Conservation (phyloP, 2,797 vertebrate species). For the Gallirallus australis region DNA sequence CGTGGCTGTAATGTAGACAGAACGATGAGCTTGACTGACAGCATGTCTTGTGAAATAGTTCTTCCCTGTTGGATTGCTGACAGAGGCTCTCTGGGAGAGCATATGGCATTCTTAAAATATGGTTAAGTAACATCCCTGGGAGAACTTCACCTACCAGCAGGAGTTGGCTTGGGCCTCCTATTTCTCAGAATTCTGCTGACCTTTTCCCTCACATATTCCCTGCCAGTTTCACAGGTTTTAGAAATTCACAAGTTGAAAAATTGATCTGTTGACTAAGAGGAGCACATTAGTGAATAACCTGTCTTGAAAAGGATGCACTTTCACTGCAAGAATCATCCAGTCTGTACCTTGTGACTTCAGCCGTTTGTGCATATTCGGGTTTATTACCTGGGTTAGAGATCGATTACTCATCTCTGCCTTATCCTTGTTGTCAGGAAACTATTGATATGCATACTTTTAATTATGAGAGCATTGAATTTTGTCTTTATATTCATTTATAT, state of each 20-base stretch:
- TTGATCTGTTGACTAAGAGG: conserved; percentile 13
- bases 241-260: conserved; percentile 37
- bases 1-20: background rate
- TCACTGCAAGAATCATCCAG: background rate
- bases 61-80: background rate
- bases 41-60: background rate
- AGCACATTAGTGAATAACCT: conserved; percentile 25
- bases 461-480: conserved; percentile 38
- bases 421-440: conserved; percentile 46
- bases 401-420: conserved; percentile 6
- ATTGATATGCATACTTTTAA: conserved; percentile 42
- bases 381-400: conserved; percentile 41
- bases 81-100: conserved; percentile 25
- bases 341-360: background rate
- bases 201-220: conserved; percentile 22
- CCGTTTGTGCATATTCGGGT: background rate
- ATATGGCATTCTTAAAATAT: conserved; percentile 66
- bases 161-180: conserved; percentile 20
- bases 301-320: background rate
- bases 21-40: background rate
- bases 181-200: conserved; percentile 34
- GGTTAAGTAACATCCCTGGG: conserved; percentile 21
- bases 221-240: conserved; percentile 41
- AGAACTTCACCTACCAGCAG: conserved; percentile 47
- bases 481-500: conserved; percentile 50